Evolutionary conservation across 2,888 invertebrate species (phyloP).

Genomic region (Galerucella calmariensis): DNA sequence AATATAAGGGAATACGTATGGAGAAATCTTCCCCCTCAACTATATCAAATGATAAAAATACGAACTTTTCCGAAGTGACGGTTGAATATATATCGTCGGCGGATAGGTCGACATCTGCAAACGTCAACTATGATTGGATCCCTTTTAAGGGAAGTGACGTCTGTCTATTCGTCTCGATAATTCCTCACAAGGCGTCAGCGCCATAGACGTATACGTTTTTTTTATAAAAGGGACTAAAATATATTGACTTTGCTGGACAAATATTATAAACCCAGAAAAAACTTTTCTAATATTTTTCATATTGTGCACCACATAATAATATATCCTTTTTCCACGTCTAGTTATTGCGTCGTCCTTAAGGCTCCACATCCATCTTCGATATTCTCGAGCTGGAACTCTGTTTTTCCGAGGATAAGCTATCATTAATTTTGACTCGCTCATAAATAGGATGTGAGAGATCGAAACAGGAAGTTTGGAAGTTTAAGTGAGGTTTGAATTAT

Average conservation of each 20-base stretch:
- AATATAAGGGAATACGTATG: neutral
- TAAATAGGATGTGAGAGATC: conserved; percentile 20
- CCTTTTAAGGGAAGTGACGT: conserved; percentile 41
- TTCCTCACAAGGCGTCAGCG: conserved; percentile 12
- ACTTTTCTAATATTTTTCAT: neutral
- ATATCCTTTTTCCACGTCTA: conserved; percentile 11
- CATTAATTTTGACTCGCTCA: conserved; percentile 28
- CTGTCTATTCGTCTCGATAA: conserved; percentile 44
- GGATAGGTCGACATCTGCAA: conserved; percentile 41
- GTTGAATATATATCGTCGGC: conserved; percentile 38
- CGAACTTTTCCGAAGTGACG: conserved; percentile 36
- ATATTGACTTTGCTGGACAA: too few relatives aligned
- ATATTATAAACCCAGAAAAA: neutral
- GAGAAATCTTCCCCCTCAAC: neutral
- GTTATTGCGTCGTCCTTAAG: neutral
- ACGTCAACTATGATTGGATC: conserved; percentile 44
- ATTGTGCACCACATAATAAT: neutral
- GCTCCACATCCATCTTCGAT: conserved; percentile 21
- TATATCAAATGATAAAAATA: conserved; percentile 18
- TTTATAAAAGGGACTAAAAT: neutral
- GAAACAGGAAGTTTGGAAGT: conserved; percentile 2
- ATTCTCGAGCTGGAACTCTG: conserved; percentile 10
- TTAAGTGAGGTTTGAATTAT: conserved; percentile 2
- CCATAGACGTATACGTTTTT: neutral
- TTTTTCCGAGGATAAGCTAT: conserved; percentile 19